Evolutionary conservation across 2,797 vertebrate species (phyloP).

Genomic region (Cuniculus paca): DNA sequence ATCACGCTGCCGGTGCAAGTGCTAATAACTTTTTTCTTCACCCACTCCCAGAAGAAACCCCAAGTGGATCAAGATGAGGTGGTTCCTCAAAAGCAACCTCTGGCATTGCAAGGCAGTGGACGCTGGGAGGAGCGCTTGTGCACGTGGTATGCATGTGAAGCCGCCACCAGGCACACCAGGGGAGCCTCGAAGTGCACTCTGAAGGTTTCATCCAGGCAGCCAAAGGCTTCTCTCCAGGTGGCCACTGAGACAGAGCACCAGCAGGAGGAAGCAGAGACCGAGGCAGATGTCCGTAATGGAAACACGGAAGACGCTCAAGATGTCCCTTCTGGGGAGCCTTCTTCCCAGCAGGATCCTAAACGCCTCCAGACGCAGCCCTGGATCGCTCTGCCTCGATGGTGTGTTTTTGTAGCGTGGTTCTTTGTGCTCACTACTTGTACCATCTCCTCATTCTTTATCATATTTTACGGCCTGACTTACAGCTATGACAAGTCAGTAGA

Average conservation of each 20-base stretch:
- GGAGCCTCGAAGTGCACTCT: background rate
- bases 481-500: constrained; percentile 84
- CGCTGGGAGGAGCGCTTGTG: constrained; percentile 63
- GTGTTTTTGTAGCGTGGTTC: constrained; percentile 74
- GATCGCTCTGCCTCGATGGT: background rate
- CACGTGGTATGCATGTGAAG: constrained; percentile 59
- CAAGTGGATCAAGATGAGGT: background rate
- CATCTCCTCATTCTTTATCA: constrained; percentile 84
- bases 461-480: constrained; percentile 87
- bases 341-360: accelerated
- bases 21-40: constrained; percentile 83
- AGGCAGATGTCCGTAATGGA: background rate
- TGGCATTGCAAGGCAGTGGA: accelerated
- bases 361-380: background rate
- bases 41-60: constrained; percentile 76
- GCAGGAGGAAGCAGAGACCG: accelerated
- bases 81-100: background rate
- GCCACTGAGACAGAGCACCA: background rate
- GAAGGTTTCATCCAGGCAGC: background rate
- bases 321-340: background rate
- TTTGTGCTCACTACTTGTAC: constrained; percentile 71
- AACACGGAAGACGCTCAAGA: accelerated
- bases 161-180: accelerated
- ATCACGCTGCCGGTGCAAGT: constrained; percentile 85
- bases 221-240: constrained; percentile 54